Conservation (phyloP, 2,888 invertebrate genomes). For the Lasioglossum lativentre region DNA sequence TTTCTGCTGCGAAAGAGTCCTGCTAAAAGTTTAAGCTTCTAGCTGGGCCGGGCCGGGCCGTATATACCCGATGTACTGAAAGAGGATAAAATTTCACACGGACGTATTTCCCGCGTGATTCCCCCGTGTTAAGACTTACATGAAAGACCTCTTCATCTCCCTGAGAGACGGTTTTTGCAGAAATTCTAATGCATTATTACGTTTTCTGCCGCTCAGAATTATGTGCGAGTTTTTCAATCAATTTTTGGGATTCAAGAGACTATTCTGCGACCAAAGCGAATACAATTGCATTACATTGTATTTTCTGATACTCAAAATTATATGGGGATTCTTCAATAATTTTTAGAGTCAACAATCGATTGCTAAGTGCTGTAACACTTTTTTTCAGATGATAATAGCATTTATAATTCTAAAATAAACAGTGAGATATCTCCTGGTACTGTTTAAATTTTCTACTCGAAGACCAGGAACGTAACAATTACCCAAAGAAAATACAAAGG, state of each 20-base stretch:
- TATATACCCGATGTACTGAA: not conserved
- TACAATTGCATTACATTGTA: too few relatives aligned
- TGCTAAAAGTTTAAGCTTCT: conserved; percentile 26
- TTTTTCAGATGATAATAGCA: not conserved
- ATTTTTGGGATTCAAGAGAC: not conserved
- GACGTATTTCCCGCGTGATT: not conserved
- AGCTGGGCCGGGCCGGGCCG: not conserved
- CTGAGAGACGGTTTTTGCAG: not conserved
- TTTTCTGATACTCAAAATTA: not conserved
- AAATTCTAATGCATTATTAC: not conserved
- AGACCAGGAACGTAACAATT: not conserved
- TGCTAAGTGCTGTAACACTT: not conserved
- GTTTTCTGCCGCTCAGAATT: not conserved
- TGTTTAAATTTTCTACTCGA: too few relatives aligned
- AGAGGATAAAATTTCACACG: conserved; percentile 27
- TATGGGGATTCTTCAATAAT: not conserved
- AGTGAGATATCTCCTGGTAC: not conserved
- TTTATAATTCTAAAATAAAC: not conserved
- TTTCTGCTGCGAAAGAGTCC: conserved; percentile 14
- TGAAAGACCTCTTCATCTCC: not conserved
- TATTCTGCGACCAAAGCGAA: too few relatives aligned
- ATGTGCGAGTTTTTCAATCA: not conserved
- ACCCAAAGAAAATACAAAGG: not conserved
- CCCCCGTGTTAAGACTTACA: not conserved
- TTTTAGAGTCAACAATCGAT: not conserved